A percentile compares a stretch with the other conserved stretches of the same genome.
These are phyloP conservation scores for Lumbricus terrestris DNA, from an alignment of 2,888 invertebrate genomes.

Conservation along the genomic window DNA sequence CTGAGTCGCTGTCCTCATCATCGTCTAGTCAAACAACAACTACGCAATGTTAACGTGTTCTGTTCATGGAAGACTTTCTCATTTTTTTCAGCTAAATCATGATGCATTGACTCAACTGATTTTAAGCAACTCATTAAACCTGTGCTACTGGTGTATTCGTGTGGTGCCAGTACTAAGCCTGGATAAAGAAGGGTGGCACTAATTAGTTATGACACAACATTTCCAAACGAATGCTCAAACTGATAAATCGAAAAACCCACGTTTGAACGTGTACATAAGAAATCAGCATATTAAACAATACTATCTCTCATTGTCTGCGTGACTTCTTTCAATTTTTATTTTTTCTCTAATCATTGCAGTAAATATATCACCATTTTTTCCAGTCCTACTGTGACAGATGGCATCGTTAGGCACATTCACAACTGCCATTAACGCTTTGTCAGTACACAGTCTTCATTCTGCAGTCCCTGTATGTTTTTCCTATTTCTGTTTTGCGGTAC, in stretches of 20 bases:
- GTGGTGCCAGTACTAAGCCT: too few species aligned
- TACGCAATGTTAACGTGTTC: neutral
- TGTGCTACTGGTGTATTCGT: too few species aligned
- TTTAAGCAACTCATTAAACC: neutral
- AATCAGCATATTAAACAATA: too few species aligned
- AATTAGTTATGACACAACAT: too few species aligned
- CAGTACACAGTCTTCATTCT: neutral
- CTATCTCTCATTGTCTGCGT: too few species aligned
- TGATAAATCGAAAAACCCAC: neutral
- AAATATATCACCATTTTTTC: neutral
- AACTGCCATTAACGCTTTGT: too few species aligned
- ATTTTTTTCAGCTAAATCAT: neutral
- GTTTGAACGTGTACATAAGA: neutral
- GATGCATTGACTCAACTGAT: neutral
- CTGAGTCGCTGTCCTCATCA: conserved; percentile 53
- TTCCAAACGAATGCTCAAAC: neutral
- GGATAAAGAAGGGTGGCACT: too few species aligned
- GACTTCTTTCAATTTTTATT: too few species aligned
- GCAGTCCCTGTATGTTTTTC: too few species aligned
- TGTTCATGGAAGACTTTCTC: neutral
- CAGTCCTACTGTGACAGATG: neutral
- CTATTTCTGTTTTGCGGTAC: too few species aligned
- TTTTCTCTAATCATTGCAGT: neutral
- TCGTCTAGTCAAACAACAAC: neutral
- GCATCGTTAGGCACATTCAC: too few species aligned